A percentile compares a stretch with the other conserved stretches of the same genome.
Conservation (phyloP, 2,888 invertebrate species). For the Ganaspis brasiliensis region DNA sequence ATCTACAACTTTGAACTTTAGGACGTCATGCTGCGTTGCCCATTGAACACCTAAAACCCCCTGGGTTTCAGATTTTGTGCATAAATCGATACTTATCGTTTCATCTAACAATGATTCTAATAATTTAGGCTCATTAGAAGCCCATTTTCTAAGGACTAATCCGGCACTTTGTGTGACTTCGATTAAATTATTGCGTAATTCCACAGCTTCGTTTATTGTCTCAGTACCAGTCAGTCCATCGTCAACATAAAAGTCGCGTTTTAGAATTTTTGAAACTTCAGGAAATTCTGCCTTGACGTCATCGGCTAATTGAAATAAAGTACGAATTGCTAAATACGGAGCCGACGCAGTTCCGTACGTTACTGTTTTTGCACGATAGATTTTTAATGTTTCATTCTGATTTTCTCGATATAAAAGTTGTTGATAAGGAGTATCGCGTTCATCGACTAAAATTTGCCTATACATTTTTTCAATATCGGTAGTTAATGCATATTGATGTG, state of each 20-base stretch:
- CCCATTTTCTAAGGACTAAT: background rate
- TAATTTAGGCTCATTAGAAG: conserved; percentile 23
- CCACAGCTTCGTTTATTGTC: background rate
- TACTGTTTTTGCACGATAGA: background rate
- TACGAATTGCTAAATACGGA: background rate
- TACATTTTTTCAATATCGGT: background rate
- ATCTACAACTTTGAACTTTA: too few relatives aligned
- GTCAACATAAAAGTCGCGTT: conserved; percentile 62
- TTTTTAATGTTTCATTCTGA: background rate
- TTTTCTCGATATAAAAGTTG: background rate
- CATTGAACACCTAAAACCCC: background rate
- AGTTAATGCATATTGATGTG: background rate
- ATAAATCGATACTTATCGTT: background rate
- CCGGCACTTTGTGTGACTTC: background rate
- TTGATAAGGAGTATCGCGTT: background rate
- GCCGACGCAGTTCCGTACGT: background rate
- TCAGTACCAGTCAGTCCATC: conserved; percentile 37
- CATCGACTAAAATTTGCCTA: background rate
- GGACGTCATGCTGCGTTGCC: too few relatives aligned
- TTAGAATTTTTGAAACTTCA: conserved; percentile 47
- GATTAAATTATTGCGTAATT: background rate
- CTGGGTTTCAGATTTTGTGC: background rate
- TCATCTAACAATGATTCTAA: background rate
- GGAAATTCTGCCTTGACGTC: conserved; percentile 20
- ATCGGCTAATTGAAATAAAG: background rate